Evolutionary conservation across 2,888 invertebrate species (phyloP).

Genomic region (Meandrusa payeni): DNA sequence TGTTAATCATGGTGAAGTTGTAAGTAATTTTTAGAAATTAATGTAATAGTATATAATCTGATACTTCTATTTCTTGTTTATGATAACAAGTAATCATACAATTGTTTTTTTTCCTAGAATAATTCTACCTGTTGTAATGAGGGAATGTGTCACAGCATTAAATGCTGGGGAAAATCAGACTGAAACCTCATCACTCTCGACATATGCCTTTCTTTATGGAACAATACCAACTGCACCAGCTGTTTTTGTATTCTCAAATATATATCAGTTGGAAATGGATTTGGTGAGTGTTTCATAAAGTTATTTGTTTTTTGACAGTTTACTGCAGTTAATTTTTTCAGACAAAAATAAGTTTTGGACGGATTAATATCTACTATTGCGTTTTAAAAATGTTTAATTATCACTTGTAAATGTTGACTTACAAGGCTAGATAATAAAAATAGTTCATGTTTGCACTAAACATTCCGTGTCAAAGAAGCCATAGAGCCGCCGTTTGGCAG

Average conservation of each 20-base stretch:
- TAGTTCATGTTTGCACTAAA: no score
- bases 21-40: slow-evolving; percentile 72
- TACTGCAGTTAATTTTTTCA: no score
- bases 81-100: no score
- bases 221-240: slow-evolving; percentile 97
- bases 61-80: background rate
- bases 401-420: no score
- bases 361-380: no score
- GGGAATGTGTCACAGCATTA: slow-evolving; percentile 90
- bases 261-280: slow-evolving; percentile 92
- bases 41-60: background rate
- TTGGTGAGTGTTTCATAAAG: slow-evolving; percentile 83
- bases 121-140: slow-evolving; percentile 90
- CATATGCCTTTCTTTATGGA: slow-evolving; percentile 97
- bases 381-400: no score
- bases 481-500: no score
- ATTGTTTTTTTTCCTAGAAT: slow-evolving; percentile 73
- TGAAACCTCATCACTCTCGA: slow-evolving; percentile 91
- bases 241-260: slow-evolving; percentile 96
- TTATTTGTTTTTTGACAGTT: no score
- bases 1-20: slow-evolving; percentile 94
- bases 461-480: no score
- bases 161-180: slow-evolving; percentile 85
- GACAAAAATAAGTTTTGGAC: no score
- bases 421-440: no score